A percentile compares a stretch with the other conserved stretches of the same genome.
These are phyloP conservation scores for Spondyliosoma cantharus DNA, from an alignment of 2,797 vertebrate genomes.

Conservation along the genomic window DNA sequence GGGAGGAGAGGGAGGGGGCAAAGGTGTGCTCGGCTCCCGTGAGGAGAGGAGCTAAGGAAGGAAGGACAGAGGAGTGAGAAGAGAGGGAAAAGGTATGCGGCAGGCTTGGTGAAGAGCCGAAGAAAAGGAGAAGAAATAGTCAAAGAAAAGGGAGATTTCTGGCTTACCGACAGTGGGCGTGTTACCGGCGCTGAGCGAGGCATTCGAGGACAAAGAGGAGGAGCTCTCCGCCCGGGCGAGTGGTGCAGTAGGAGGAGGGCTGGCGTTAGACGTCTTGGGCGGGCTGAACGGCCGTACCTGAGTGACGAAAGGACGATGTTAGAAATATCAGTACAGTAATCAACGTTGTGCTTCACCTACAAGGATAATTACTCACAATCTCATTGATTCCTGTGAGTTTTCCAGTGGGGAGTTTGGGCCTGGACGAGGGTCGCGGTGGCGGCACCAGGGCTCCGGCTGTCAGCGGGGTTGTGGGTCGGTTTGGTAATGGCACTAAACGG, in stretches of 20 bases:
- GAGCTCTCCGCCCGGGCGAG: conserved; percentile 96
- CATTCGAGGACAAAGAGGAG: conserved; percentile 95
- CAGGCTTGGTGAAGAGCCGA: conserved; percentile 29
- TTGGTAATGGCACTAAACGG: conserved; percentile 73
- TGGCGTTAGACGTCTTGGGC: conserved; percentile 88
- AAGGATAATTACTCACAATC: conserved; percentile 86
- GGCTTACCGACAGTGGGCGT: conserved; percentile 94
- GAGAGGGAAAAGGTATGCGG: conserved; percentile 7
- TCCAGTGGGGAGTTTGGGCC: conserved; percentile 91
- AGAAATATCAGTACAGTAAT: neutral
- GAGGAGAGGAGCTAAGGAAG: conserved; percentile 53
- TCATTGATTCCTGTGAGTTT: conserved; percentile 97
- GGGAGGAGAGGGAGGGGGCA: conserved; percentile 61
- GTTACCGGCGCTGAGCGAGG: conserved; percentile 93
- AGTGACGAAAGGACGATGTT: conserved; percentile 22
- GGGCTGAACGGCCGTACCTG: conserved; percentile 97
- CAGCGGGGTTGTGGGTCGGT: conserved; percentile 91
- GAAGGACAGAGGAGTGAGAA: conserved; percentile 10
- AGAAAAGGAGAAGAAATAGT: conserved; percentile 26
- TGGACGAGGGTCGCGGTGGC: conserved; percentile 93
- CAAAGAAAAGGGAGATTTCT: neutral
- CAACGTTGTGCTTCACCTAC: neutral
- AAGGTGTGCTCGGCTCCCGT: conserved; percentile 71
- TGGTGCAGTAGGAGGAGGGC: conserved; percentile 91
- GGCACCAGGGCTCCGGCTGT: conserved; percentile 91